Evolutionary conservation across 2,113 vertebrate species (phyloP), one percentile per base, ranked within the genome.

Genomic region (Podarcis raffonei): DNA sequence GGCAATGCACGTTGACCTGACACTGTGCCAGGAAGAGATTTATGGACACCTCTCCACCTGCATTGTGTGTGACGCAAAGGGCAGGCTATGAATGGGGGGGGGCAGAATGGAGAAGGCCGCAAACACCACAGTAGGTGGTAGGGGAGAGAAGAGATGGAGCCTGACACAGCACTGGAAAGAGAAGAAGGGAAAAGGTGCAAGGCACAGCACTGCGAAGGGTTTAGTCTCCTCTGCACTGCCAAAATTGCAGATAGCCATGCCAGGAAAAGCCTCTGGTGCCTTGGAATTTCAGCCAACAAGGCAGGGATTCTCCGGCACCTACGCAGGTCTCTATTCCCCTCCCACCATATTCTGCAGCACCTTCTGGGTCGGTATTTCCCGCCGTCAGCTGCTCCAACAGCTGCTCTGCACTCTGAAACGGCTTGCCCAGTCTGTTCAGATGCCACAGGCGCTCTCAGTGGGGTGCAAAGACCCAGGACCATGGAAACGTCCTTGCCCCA

Each of bases 341-440:
- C 20, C 83, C 35, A 81, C 13, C 39, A 4, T 59, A 85, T 93
- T 87, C 91, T 83, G 48, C 22, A 0, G 3, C 90, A 92, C 93
- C 93, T 88, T 93, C 90, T 94, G 94, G 94, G 84, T 83, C 84
- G 92, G 92, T 90, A 93, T 95, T 48, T 48, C 48, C 89, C 91
- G 91, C 89, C 74, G 39, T 92, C 91, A 92, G 92, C 87, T 4
- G 7, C 89, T 69, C 72, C 94, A 91, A 92, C 94, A 93, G 69
- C 1, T 15, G 79, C 75, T 89, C 74, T 20, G 39, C 72, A 20
- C 13, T 22, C 11, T 2, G 32, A 59, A 79, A 71, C 84, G 91
- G 83, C 88, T 91, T 83, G 32, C 0, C 0, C 93, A 90, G 94
- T 91, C 93, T 95, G 94, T 94, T 48, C 92, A 88, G 83, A 42